Base-by-base conservation (phyloP, 2,113 vertebrate species). In the Garra rufa region DNA sequence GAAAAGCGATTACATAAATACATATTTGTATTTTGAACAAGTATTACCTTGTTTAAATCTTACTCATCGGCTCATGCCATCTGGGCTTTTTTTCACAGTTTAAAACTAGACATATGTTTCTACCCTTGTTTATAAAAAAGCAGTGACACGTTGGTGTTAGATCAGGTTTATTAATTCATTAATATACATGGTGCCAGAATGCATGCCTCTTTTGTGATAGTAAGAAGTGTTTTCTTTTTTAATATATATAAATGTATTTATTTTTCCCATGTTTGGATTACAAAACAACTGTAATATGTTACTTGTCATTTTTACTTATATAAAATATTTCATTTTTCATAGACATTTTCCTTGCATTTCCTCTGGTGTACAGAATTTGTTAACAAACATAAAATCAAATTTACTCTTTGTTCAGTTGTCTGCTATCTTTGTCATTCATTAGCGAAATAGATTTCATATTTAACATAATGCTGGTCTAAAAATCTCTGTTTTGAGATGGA, bases 151-250 rank as follows among this genome's bases (percentile, higher is more conserved):
- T 81, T n/a, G n/a, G 55, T 69, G 80, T 85, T 75, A 81, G 59
- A 52, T 57, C n/a, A 48, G 38, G 28, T 85, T 85, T 85, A 85
- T 85, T 85, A 81, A 61, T 81, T 74, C 21, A 80, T 73, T 79
- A 50, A 84, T 43, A 90, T 17, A 76, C 59, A 57, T 65, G 77
- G 61, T 83, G 85, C 81, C 82, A 85, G 85, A 85, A 82, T 67
- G 73, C 89, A 87, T 83, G 81, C 76, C 48, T 83, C n/a, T 34
- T 71, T 89, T 46, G 71, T 71, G 84, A 85, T 34, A 67, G 82
- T 80, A 87, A 79, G 63, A 46, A n/a, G n/a, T n/a, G 79, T 26
- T 70, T 44, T 87, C 87, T 81, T 79, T 9, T 59, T 69, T 11
- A n/a, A n/a, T n/a, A n/a, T 11, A 46, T 6, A 38, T 24, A 26